These are phyloP conservation scores for Prolemur simus DNA, from an alignment of 2,113 vertebrate species.

Conservation along the genomic window DNA sequence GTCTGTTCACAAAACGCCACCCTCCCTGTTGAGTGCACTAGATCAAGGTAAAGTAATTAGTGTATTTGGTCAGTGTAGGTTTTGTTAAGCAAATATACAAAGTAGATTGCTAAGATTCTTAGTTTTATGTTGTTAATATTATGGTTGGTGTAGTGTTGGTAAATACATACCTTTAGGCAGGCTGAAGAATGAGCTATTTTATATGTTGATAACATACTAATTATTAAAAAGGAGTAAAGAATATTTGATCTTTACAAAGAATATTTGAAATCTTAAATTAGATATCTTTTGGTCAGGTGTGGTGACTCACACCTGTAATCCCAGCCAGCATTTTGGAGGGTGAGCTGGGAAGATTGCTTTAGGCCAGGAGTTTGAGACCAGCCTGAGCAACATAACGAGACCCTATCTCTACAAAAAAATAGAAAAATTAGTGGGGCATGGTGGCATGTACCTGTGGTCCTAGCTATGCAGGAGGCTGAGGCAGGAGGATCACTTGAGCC, in stretches of 20 bases:
- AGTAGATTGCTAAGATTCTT: background rate
- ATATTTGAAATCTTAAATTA: slow-evolving; percentile 7
- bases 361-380: too few species aligned
- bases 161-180: background rate
- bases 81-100: background rate
- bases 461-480: too few species aligned
- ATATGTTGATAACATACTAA: background rate
- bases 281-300: background rate
- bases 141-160: background rate
- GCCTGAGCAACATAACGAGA: too few species aligned
- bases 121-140: background rate
- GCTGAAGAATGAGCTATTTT: background rate
- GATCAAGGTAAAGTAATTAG: background rate
- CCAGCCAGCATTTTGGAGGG: too few species aligned
- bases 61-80: background rate
- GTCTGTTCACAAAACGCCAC: background rate
- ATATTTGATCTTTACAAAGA: background rate
- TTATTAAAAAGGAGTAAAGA: background rate
- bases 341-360: too few species aligned
- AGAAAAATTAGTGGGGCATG: too few species aligned
- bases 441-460: too few species aligned
- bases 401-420: too few species aligned
- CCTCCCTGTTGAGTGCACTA: background rate
- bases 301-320: too few species aligned
- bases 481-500: too few species aligned